Conservation (phyloP, 2,797 vertebrate species). For the Coilia nasus region DNA sequence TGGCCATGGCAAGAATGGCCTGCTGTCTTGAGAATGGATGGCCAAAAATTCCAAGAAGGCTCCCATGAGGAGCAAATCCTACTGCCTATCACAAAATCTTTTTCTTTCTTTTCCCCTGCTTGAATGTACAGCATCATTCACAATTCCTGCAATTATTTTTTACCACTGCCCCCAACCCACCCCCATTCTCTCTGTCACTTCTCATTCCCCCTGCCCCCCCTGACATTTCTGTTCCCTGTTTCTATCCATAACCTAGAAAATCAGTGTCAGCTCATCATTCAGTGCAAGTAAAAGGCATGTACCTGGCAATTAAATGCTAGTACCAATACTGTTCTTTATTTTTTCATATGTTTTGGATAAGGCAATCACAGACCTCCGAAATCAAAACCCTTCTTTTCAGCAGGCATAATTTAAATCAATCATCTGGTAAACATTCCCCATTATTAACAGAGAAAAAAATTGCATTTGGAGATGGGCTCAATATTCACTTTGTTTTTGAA, state of each 20-base stretch:
- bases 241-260: conserved; percentile 30
- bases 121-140: conserved; percentile 64
- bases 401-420: conserved; percentile 9
- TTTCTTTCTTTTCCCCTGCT: conserved; percentile 62
- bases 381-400: background rate
- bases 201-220: conserved; percentile 24
- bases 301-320: conserved; percentile 36
- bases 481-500: conserved; percentile 70
- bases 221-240: conserved; percentile 11
- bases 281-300: conserved; percentile 43
- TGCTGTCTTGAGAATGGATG: conserved; percentile 76
- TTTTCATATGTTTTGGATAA: conserved; percentile 6
- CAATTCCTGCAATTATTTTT: conserved; percentile 53
- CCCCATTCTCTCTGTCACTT: conserved; percentile 11
- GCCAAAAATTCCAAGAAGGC: conserved; percentile 67
- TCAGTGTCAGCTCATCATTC: conserved; percentile 42
- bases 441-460: conserved; percentile 7
- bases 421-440: background rate
- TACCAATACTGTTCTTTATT: conserved; percentile 35
- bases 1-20: conserved; percentile 69
- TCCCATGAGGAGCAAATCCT: conserved; percentile 64
- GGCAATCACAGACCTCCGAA: background rate
- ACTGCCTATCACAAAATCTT: conserved; percentile 69
- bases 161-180: conserved; percentile 37
- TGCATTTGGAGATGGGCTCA: conserved; percentile 19